phyloP scores from a whole-genome alignment of 2,113 vertebrate genomes.

The Climacteris rufus region DNA sequence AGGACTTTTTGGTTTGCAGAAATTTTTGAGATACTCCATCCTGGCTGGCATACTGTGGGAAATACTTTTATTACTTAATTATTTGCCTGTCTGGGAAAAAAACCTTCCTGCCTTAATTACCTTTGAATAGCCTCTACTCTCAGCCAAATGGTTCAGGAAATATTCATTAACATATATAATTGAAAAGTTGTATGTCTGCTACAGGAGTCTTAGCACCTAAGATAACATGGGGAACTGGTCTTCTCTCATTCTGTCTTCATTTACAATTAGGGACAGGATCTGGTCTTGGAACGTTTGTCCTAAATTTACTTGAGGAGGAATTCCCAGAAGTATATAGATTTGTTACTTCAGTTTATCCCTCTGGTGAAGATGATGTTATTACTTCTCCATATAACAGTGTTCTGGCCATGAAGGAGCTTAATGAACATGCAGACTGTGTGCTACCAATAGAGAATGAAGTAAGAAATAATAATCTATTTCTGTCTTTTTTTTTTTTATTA shows the following conservation, averaged over 20 bases:
- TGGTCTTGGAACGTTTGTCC: constrained; percentile 90
- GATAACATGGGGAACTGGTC: background rate
- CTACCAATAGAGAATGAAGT: constrained; percentile 95
- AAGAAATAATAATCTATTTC: constrained; percentile 24
- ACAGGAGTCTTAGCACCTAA: background rate
- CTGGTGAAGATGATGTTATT: constrained; percentile 92
- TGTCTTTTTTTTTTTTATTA: background rate
- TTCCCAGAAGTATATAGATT: constrained; percentile 93
- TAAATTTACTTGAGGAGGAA: constrained; percentile 90
- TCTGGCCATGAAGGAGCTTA: constrained; percentile 93
- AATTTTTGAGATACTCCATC: background rate
- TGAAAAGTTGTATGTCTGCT: background rate
- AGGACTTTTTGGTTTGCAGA: background rate
- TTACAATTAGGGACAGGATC: constrained; percentile 88
- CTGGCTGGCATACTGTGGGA: background rate
- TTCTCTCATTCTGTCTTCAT: constrained; percentile 13
- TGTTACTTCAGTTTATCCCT: constrained; percentile 90
- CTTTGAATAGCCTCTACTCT: background rate
- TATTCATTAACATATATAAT: background rate
- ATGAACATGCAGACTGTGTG: constrained; percentile 93
- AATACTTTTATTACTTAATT: background rate
- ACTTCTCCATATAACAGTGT: constrained; percentile 97
- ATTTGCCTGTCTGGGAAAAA: background rate
- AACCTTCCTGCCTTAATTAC: background rate
- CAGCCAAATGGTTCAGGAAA: background rate